These are phyloP conservation scores for Colletes collaris DNA, from an alignment of 2,888 invertebrate species.

Conservation along the genomic window DNA sequence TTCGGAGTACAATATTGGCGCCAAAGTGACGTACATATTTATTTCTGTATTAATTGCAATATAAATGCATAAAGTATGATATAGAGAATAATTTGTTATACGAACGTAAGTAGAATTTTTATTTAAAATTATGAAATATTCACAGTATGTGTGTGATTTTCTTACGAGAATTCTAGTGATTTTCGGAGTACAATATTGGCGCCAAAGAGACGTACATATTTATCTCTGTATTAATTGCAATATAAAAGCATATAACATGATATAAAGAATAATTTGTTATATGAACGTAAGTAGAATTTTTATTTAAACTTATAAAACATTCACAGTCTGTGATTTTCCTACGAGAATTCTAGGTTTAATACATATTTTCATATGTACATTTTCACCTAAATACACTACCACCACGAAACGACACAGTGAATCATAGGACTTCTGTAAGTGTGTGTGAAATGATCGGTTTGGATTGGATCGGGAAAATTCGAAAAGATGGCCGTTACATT, in stretches of 20 bases:
- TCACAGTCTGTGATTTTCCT: too few species aligned
- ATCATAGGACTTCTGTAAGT: too few species aligned
- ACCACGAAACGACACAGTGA: too few species aligned
- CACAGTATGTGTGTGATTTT: too few species aligned
- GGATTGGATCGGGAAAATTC: too few species aligned
- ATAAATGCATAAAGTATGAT: background rate
- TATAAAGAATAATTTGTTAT: constrained; percentile 1
- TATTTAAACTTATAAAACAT: background rate
- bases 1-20: background rate
- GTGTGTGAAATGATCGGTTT: too few species aligned
- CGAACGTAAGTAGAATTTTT: background rate
- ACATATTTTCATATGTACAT: too few species aligned
- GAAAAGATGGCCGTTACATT: too few species aligned
- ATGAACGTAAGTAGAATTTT: background rate
- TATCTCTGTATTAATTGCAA: background rate
- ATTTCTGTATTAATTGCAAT: background rate
- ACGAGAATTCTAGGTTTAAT: too few species aligned
- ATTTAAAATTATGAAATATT: background rate
- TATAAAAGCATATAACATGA: background rate
- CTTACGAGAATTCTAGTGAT: background rate
- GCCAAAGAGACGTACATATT: background rate
- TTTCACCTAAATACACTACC: too few species aligned
- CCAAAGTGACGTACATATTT: background rate
- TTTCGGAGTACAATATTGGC: background rate
- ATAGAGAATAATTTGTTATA: background rate